Evolutionary conservation across 2,113 vertebrate species (phyloP), one percentile per base, ranked within the genome.

Genomic region (Semnopithecus entellus): DNA sequence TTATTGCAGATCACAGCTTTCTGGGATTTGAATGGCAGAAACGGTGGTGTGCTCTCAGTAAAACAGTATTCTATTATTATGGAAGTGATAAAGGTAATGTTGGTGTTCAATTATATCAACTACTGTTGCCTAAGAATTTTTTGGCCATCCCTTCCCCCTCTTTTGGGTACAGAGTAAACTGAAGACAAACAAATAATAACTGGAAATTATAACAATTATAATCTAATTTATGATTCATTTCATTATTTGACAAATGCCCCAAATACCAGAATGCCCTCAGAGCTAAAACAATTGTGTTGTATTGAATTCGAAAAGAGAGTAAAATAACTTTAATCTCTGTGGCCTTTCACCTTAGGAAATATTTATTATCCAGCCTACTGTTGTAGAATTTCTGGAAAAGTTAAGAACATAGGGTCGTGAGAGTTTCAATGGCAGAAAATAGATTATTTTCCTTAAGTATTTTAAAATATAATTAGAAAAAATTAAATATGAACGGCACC

Each of bases 21-120:
- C 99, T 99, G 95, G 99, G 99, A 95, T 99, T 99, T 38, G 99
- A 99, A 95, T 99, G 99, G 99, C 99, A 99, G 97, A 99, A 99
- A 94, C 99, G 99, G 92, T 99, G 99, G 99, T 99, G 99, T 93
- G 99, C 99, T 81, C 98, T 99, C 38, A 99, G 99, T 98, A 99
- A 98, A 98, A 98, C 99, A 0, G 98, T 98, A 9, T 99, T 99
- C 98, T 99, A 99, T 97, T 99, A 99, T 95, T 99, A 99, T 25
- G 99, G 99, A 96, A 99, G 99, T 2, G 99, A 99, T 90, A 99
- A 99, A 99, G 99, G 99, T 99, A 99, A 12, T 66, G 23, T 25
- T 85, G 85, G 9, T 43, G 9, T 89, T 94, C 38, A 14, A 0
- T 72, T 73, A 23, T 32, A 11, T 32, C 35, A 81, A 8, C 38